Evolutionary conservation across 2,797 vertebrate species (phyloP), one percentile per base, ranked within the genome.

Genomic region (Manis pentadactyla): DNA sequence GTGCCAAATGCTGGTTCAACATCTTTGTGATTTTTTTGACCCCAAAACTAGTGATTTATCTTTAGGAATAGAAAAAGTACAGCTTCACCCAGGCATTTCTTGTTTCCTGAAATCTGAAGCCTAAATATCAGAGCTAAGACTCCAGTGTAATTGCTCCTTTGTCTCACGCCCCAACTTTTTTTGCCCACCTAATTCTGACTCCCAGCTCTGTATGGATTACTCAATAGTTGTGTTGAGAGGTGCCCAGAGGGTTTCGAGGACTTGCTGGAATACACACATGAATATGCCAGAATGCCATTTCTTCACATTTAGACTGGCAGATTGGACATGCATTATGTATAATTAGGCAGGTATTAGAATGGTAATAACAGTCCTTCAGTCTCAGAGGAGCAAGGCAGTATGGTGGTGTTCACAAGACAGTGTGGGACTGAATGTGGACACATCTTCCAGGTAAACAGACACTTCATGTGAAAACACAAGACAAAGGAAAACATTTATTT

Each of bases 331-430:
- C 31, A 64, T 89, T 92, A 63, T 81, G 29, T 84, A 59, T 84
- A 79, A 97, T 96, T 97, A 95, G 81, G 78, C 74, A 94, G 78
- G 69, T 34, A 34, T 78, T 68, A 63, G 77, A 84, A 66, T 53
- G 69, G 89, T 79, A 64, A 83, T 46, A 68, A 75, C 81, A 95
- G 49, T 37, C 39, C 59, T 84, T 96, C 53, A 55, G 2, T 82
- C 77, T 96, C 94, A 53, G 49, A 77, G 88, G 57, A 95, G 27
- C 12, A 49, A 74, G 73, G 46, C 23, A 66, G 81, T 83, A 59
- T 17, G 63, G 37, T 93, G 39, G n/a, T 63, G 39, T 53, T 86
- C 61, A 64, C 14, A 61, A 82, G 71, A 73, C 34, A 63, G 18
- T 8, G 2, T n/a, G 39, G 57, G 51, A 71, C 21, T 51, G 25